Base-by-base conservation (phyloP, 2,888 invertebrate species). In the Exephanes ischioxanthus region DNA sequence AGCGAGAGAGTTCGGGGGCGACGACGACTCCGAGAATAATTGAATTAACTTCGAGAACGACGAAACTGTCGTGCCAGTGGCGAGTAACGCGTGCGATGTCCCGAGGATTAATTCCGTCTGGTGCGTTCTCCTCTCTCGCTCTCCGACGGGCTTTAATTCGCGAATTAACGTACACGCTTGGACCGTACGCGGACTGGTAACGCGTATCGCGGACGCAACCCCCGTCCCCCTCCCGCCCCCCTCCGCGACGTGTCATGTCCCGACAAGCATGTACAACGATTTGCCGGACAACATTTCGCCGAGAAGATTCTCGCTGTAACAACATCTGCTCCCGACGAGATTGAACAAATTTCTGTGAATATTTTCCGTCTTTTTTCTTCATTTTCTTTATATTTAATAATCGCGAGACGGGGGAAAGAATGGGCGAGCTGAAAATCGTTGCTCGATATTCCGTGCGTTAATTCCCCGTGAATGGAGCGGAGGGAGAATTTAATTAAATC, bases 41-140 rank as follows among this genome's bases (percentile, higher is more conserved):
- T 87, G 85, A 89, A 89, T 89, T 88, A 89, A 89, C 88, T 89
- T 85, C 76, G 87, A 86, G 86, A 86, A 81, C 86, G 86, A 88
- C 81, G 86, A 88, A 87, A 89, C 85, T 87, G 87, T 88, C 87
- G 82, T 79, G 70, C 75, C 79, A 71, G 51, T 41, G 80, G 67
- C 48, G 85, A 77, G 82, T 84, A 85, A 84, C 76, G 84, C 71
- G 72, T 78, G 84, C 80, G 81, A 85, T 85, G 77, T 70, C 67
- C 84, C 30, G 61, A 72, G 88, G 85, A 89, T 88, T 88, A 88
- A 89, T 89, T 88, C 87, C 87, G 87, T 88, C 87, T 87, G 85
- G 81, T 87, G 86, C 71, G 73, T 87, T 83, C 80, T 71, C 76
- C 41, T 33, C 55, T 58, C 58, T 48, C 63, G 16, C 72, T 67